Evolutionary conservation across 2,797 vertebrate species (phyloP), one percentile per base, ranked within the genome.

Genomic region (Knipowitschia caucasica): DNA sequence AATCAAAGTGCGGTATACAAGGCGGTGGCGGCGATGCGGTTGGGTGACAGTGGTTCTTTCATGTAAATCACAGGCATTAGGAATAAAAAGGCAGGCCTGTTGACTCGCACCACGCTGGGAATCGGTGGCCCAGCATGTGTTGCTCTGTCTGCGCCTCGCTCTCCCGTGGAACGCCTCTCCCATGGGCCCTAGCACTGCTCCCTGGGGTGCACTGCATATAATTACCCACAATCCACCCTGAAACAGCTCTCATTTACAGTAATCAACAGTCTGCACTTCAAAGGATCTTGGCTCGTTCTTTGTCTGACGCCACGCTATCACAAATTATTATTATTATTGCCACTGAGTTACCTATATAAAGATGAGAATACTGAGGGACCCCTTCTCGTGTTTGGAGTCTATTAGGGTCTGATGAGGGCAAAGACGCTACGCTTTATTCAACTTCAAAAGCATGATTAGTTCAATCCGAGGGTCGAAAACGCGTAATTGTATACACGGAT

Each of bases 181-280:
- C 87, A 59, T 81, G 86, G 80, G 86, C 77, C 77, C 73, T 81
- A 79, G 78, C 84, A 86, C 83, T 85, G 87, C 81, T 88, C 86
- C 83, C 87, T 75, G 66, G 86, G 73, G 87, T 89, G 86, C 87
- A 84, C 82, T 88, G 87, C 86, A 87, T 89, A 88, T 89, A 88
- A 89, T 89, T 89, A 89, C 86, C 87, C 87, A 89, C 84, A 87
- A 89, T 89, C 87, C 87, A 89, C 86, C 87, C 86, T 88, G 87
- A 88, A 88, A 89, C 84, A 87, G 86, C 87, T 84, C 87, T 89
- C 84, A 89, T 89, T 89, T 89, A 89, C 87, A 86, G 86, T 88
- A 89, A 88, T 88, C 87, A 89, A 89, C 87, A 89, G 82, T 87
- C 84, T 87, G 83, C 83, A 88, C 87, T 87, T 89, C 87, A 88